Evolutionary conservation across 2,797 vertebrate genomes (phyloP).

Genomic region (Malurus splendens): DNA sequence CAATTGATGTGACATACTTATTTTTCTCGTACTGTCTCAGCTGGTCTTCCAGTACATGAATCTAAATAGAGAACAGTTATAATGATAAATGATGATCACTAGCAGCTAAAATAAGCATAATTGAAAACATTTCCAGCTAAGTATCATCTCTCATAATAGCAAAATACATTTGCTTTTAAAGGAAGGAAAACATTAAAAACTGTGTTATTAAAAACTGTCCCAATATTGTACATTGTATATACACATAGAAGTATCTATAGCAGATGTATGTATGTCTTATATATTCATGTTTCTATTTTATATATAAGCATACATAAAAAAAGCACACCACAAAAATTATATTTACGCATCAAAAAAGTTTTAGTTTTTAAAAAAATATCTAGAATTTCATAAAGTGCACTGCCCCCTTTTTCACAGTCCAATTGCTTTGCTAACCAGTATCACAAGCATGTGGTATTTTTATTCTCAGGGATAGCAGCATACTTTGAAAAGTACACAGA

Average conservation of each 20-base stretch:
- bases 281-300: neutral
- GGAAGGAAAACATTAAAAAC: neutral
- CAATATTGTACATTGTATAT: neutral
- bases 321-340: neutral
- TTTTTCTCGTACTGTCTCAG: slow-evolving; percentile 83
- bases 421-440: neutral
- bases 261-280: neutral
- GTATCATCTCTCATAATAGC: neutral
- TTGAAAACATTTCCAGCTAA: neutral
- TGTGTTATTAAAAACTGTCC: neutral
- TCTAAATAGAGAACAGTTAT: slow-evolving; percentile 71
- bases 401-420: neutral
- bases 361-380: neutral
- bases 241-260: neutral
- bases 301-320: neutral
- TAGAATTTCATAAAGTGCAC: neutral
- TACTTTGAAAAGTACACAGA: neutral
- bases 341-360: neutral
- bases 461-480: neutral
- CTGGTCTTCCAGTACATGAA: slow-evolving; percentile 88
- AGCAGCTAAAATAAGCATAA: neutral
- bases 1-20: slow-evolving; percentile 80
- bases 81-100: neutral
- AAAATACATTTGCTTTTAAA: neutral
- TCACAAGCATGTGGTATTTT: neutral